Evolutionary conservation across 2,797 vertebrate species (phyloP), one percentile per base, ranked within the genome.

Genomic region (Tauraco hartlaubi): DNA sequence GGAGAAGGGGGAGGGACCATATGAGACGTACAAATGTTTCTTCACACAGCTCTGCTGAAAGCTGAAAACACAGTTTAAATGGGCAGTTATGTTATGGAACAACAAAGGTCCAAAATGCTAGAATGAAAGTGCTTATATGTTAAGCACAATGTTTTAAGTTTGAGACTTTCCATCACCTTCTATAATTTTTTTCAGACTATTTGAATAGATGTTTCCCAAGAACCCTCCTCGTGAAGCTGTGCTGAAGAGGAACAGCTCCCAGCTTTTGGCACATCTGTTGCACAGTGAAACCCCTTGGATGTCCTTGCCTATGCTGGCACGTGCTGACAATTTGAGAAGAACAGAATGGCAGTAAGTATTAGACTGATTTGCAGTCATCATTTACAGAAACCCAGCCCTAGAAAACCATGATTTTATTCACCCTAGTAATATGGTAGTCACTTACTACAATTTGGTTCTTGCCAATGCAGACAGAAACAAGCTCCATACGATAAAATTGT

Each of bases 11-110:
- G 43, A 76, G 66, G 43, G 64, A 49, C 68, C 7, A 2, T 64
- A 29, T 23, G 39, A 89, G 52, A 88, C 12, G 90, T 12, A 51
- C 5, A 88, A 82, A 62, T 72, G 31, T 90, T 92, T 91, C 58
- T 96, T 78, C 82, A 48, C 48, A 13, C 43, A 82, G 63, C 85
- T 66, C 88, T 58, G 46, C 8, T 35, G 71, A 94, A 93, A 91
- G 74, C 63, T 61, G 75, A 93, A 93, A 90, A 93, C 76, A 35
- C 25, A 59, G 15, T 91, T 92, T 91, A 81, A 87, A 66, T 37
- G 23, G 13, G 15, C 15, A 52, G 10, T 85, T 89, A 48, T 72
- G n/a, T 17, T 62, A 31, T 16, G 41, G 37, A 92, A 52, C 28
- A 69, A 29, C 12, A 56, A 74, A 26, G 49, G 46, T 58, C 49